Base-by-base conservation (phyloP, 37 sponge, comb jelly and placozoan species). In the Chondrosia reniformis region DNA sequence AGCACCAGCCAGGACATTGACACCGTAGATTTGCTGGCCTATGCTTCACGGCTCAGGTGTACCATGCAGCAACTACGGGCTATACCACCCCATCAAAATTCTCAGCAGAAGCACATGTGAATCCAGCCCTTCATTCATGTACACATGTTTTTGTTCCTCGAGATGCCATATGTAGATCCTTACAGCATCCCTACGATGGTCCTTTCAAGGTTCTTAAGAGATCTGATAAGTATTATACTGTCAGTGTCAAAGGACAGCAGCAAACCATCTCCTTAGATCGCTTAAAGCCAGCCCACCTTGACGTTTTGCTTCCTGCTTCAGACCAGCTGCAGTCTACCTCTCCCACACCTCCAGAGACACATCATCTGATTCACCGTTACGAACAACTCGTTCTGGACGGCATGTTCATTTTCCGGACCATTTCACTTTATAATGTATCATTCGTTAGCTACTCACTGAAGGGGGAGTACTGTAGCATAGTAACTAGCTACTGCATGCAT, bases 131-230 rank as follows among this genome's bases (percentile, higher is more conserved):
- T 43, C 5, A 22, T 1, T 49, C 31, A 7, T 72, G 75, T 75
- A 75, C 83, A 6, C 76, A 33, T 56, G 76, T 74, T 13, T 83
- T 83, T 63, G 67, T 61, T 12, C 84, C 77, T 43, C 76, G 71
- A n/a, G 84, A 83, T 33, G 77, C 72, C 33, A 39, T 76, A 24
- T 55, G 69, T 28, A 8, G 5, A 76, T 55, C 84, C 4, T 55
- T 83, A 2, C 84, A 83, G 46, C 67, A 37, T 5, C 84, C 84
- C 22, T 83, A 83, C 52, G 77, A 83, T 76, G 84, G 83, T 28
- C 83, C 83, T 27, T 83, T 36, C 76, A 36, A 76, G 40, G 84
- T 83, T 24, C 32, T 77, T 13, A 21, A 58, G 45, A 41, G 83
- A 41, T 12, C 25, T 27, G 33, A 37, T 31, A 82, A 82, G 31